Percentiles rank a stretch among this genome's conserved stretches.
Evolutionary conservation across 2,113 vertebrate species (phyloP).

Genomic region (Rhineura floridana): DNA sequence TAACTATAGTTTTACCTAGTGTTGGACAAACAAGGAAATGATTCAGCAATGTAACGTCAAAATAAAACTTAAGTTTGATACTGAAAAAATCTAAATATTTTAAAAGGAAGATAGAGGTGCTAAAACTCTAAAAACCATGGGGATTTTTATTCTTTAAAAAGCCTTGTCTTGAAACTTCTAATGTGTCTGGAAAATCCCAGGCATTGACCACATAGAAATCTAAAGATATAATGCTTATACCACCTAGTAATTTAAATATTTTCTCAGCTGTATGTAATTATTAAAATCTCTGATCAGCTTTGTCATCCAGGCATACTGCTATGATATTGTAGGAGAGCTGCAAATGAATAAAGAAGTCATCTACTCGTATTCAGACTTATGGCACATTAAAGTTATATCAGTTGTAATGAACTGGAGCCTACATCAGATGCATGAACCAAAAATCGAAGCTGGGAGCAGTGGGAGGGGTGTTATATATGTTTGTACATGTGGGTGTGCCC

Average conservation of each 20-base stretch:
- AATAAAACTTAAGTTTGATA: not conserved
- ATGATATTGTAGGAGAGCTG: no score
- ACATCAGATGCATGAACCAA: no score
- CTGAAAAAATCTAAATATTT: slow-evolving; percentile 10
- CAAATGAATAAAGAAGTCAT: no score
- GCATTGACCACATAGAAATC: not conserved
- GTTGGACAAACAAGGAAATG: slow-evolving; percentile 24
- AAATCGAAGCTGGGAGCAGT: no score
- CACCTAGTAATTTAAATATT: not conserved
- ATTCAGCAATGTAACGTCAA: slow-evolving; percentile 16
- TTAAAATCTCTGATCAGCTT: not conserved
- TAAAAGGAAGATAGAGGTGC: slow-evolving; percentile 12
- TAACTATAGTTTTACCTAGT: slow-evolving; percentile 29
- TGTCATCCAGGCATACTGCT: not conserved
- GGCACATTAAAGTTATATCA: no score
- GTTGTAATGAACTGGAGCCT: no score
- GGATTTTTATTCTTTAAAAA: not conserved
- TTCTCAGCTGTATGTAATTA: not conserved
- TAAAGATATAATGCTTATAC: not conserved
- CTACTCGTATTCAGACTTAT: no score
- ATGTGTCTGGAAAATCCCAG: not conserved
- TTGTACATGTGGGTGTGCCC: no score
- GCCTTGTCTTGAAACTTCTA: not conserved
- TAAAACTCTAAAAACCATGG: no score
- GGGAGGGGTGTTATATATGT: no score